A percentile compares a stretch with the other conserved stretches of the same genome.
Conservation (phyloP, 2,113 vertebrate genomes). For the Pyrgilauda ruficollis region DNA sequence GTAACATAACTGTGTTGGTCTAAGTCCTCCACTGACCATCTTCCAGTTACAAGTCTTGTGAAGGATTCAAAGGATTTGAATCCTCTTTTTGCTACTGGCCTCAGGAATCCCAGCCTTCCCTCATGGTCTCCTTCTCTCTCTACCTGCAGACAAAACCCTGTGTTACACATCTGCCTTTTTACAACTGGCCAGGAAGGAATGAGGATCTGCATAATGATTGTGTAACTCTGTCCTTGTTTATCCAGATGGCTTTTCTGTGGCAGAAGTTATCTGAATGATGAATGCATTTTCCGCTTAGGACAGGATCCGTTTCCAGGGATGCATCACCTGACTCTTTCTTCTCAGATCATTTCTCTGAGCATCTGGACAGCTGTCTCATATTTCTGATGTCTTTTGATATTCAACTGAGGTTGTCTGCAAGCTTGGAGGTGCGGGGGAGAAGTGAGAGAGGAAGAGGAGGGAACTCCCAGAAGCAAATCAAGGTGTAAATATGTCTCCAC, state of each 20-base stretch:
- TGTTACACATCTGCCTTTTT: conserved; percentile 36
- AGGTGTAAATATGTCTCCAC: neutral
- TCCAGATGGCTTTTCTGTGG: conserved; percentile 61
- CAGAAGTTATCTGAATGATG: conserved; percentile 60
- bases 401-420: neutral
- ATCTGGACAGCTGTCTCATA: conserved; percentile 47
- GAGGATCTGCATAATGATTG: neutral
- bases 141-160: neutral
- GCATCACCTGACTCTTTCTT: conserved; percentile 59
- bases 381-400: conserved; percentile 29
- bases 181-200: conserved; percentile 1
- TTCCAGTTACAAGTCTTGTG: neutral
- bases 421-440: neutral
- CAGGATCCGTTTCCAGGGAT: conserved; percentile 57
- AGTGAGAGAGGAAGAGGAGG: neutral
- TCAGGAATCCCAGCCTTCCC: neutral
- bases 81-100: neutral
- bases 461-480: neutral
- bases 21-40: neutral
- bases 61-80: neutral
- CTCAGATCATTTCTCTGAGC: conserved; percentile 49
- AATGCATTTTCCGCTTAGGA: conserved; percentile 55
- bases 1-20: neutral
- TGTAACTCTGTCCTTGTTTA: conserved; percentile 59
- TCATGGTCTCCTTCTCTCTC: neutral